A percentile compares a stretch with the other conserved stretches of the same genome.
Conservation (phyloP, 2,888 invertebrate species). For the Sphaeridia pumilis region DNA sequence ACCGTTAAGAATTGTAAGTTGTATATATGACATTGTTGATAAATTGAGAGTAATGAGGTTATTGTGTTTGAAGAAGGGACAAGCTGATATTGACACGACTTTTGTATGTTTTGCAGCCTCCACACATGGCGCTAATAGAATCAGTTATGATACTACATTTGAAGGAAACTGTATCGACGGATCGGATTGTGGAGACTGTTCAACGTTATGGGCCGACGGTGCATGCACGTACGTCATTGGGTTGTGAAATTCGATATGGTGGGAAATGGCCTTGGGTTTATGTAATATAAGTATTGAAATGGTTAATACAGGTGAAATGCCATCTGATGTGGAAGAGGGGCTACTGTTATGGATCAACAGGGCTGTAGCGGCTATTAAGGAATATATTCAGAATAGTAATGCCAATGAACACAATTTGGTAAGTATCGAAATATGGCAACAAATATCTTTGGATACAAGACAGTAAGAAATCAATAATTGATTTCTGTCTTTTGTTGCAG, state of each 20-base stretch:
- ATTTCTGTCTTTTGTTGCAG: constrained; percentile 14
- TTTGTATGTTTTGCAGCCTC: constrained; percentile 50
- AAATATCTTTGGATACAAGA: background rate
- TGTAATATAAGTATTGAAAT: constrained; percentile 1
- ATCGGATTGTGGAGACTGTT: constrained; percentile 73
- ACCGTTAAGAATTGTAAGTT: constrained; percentile 78
- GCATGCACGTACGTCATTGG: constrained; percentile 31
- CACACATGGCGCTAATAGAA: constrained; percentile 92
- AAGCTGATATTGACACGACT: background rate
- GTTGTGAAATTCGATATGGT: background rate
- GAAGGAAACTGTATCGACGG: constrained; percentile 78
- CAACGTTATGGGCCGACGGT: constrained; percentile 50
- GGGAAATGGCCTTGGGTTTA: background rate
- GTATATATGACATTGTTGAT: background rate
- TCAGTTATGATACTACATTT: constrained; percentile 88
- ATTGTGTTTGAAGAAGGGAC: too few relatives aligned
- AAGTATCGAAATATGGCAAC: constrained; percentile 11
- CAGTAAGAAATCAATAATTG: background rate
- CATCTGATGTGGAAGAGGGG: constrained; percentile 63
- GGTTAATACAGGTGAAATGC: constrained; percentile 42
- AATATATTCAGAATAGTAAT: constrained; percentile 40
- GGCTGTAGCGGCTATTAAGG: constrained; percentile 63
- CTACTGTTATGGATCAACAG: constrained; percentile 81
- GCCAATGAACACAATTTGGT: constrained; percentile 34
- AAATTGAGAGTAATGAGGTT: too few relatives aligned